Base-by-base conservation (phyloP, 2,113 vertebrate species). In the Caracal caracal region DNA sequence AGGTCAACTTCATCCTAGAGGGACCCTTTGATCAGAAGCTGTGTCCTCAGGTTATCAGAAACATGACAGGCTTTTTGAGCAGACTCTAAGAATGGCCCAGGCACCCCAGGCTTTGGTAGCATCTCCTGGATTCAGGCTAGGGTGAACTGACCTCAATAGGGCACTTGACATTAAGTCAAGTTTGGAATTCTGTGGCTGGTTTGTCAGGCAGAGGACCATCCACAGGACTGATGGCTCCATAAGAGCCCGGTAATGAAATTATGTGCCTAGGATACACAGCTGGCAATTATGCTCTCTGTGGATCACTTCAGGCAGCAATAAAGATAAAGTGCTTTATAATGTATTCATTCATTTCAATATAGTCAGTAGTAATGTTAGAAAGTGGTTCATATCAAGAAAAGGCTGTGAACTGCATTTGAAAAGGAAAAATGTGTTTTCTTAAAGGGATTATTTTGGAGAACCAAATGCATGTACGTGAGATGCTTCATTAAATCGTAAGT, bases 241-340 rank as follows among this genome's bases (percentile, higher is more conserved):
- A 53, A 90, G 82, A 96, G 51, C 53, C 51, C 0, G 2, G 78
- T 47, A 86, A 95, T 82, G 43, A 87, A 91, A 88, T 93, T 59
- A 24, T 66, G 61, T 28, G 43, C 94, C 90, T 15, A 40, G 15
- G 65, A 85, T 93, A 61, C 51, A 81, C 84, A 95, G 82, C 82
- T 92, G 92, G 92, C 61, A 88, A 81, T 93, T 94, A 88, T 4
- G 63, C 19, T 70, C 76, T 93, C 78, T 68, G 33, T 53, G 83
- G 76, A 81, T 94, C 87, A 96, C 94, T 94, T 90, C 78, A 88
- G 90, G 95, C 65, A 96, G 78, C 92, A 53, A 82, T 73, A 91
- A 92, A 94, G 93, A 97, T 51, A 79, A 91, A 91, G 75, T 61
- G 73, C 30, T 93, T 93, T 88, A 71, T 96, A 90, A 96, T 89